These are phyloP conservation scores for Tetramorium parvispinum DNA, from an alignment of 1,140 invertebrate species.

Conservation along the genomic window DNA sequence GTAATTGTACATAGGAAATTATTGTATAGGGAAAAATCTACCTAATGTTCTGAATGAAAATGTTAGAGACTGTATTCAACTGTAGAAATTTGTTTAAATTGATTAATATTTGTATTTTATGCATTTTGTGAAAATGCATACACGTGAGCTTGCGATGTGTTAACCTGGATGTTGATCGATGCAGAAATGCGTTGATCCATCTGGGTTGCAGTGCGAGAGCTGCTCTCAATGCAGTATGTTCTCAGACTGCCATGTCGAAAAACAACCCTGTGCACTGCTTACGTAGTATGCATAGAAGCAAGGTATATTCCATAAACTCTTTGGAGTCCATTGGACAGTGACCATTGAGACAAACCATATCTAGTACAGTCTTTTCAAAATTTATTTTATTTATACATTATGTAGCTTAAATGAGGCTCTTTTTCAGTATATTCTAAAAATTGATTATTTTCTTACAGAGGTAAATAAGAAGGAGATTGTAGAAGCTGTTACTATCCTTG, in stretches of 20 bases:
- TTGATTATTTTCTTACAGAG: conserved; percentile 88
- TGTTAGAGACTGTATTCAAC: background rate
- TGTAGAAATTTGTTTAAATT: background rate
- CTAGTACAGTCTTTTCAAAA: conserved; percentile 85
- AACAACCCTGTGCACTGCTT: conserved; percentile 84
- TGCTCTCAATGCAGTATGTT: conserved; percentile 80
- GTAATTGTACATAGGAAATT: conserved; percentile 80
- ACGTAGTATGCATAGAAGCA: conserved; percentile 84
- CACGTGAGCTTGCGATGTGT: conserved; percentile 52
- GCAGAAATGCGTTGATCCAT: conserved; percentile 68
- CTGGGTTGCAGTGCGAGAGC: conserved; percentile 81
- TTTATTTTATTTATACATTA: background rate
- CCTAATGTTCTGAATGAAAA: background rate
- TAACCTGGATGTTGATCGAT: conserved; percentile 65
- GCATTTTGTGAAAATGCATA: background rate
- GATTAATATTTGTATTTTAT: background rate
- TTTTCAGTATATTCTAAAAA: background rate
- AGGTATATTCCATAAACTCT: conserved; percentile 90
- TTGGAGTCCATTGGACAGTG: conserved; percentile 89
- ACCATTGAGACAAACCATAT: conserved; percentile 91
- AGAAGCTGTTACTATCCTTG: conserved; percentile 99
- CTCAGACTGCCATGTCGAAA: conserved; percentile 76
- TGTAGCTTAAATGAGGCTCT: no score
- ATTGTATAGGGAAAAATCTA: background rate
- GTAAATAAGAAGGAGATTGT: conserved; percentile 99